These are phyloP conservation scores for Poecilia latipinna DNA, from an alignment of 2,113 vertebrate genomes.

Conservation along the genomic window DNA sequence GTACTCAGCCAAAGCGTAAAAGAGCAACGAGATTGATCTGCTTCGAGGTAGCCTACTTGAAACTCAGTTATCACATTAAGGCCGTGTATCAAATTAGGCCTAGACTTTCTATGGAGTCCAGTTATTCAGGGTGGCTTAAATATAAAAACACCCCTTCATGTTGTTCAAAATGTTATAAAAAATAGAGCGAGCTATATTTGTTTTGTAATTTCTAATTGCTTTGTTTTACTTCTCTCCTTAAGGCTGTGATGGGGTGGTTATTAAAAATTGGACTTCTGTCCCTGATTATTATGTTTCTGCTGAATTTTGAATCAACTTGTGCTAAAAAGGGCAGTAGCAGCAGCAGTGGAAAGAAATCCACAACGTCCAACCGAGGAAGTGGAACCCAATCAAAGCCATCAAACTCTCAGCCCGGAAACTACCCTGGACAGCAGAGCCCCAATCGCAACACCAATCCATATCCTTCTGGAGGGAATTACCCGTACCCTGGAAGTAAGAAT, in stretches of 20 bases:
- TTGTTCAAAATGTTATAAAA: neutral
- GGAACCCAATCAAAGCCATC: conserved; percentile 63
- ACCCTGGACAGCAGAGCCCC: conserved; percentile 62
- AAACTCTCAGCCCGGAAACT: conserved; percentile 57
- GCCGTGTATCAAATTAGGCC: too few relatives aligned
- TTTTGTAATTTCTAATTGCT: neutral
- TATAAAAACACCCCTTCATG: neutral
- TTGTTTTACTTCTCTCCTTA: conserved; percentile 22
- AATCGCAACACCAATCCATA: conserved; percentile 67
- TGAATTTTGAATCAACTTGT: conserved; percentile 58
- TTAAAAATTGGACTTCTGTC: conserved; percentile 30
- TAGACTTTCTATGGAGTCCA: neutral
- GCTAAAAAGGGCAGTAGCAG: conserved; percentile 49
- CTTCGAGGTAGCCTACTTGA: neutral
- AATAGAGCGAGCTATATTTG: neutral
- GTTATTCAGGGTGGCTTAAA: neutral
- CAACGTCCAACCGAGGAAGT: conserved; percentile 28
- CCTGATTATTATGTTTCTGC: conserved; percentile 57
- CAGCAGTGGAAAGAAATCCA: conserved; percentile 39
- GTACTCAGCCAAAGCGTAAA: neutral
- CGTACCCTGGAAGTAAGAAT: conserved; percentile 45
- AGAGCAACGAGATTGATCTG: neutral
- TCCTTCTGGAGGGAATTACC: conserved; percentile 70
- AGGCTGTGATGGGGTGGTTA: conserved; percentile 63
- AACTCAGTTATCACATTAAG: neutral